Evolutionary conservation across 2,797 vertebrate genomes (phyloP).

Genomic region (Garrulus glandarius): DNA sequence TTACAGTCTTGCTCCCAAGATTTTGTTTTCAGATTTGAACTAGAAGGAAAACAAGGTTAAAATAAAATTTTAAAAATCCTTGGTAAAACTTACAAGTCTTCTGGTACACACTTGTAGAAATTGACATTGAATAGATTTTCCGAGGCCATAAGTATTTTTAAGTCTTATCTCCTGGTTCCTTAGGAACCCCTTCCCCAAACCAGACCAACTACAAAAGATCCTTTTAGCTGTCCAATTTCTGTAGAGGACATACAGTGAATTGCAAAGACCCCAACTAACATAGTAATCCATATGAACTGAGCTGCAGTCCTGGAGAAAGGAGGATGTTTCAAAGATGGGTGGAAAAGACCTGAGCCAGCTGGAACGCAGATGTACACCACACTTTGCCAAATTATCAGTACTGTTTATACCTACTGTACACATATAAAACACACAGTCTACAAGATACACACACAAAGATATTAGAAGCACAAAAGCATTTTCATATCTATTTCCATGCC

Average conservation of each 20-base stretch:
- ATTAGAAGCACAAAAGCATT: background rate
- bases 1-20: background rate
- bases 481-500: background rate
- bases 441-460: background rate
- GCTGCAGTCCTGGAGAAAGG: background rate
- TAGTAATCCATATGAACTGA: background rate
- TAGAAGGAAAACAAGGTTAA: background rate
- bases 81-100: background rate
- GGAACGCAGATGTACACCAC: background rate
- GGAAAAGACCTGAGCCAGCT: background rate
- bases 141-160: background rate
- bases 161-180: background rate
- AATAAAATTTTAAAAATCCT: background rate
- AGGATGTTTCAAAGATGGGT: background rate
- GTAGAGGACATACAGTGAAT: background rate
- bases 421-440: background rate
- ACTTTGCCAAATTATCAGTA: background rate
- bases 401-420: background rate
- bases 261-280: background rate
- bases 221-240: background rate
- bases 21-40: background rate
- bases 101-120: background rate
- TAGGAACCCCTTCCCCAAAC: background rate
- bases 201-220: background rate
- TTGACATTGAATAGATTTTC: background rate